These are phyloP conservation scores for Dendrolimus kikuchii DNA, from an alignment of 1,140 invertebrate genomes.

Conservation along the genomic window DNA sequence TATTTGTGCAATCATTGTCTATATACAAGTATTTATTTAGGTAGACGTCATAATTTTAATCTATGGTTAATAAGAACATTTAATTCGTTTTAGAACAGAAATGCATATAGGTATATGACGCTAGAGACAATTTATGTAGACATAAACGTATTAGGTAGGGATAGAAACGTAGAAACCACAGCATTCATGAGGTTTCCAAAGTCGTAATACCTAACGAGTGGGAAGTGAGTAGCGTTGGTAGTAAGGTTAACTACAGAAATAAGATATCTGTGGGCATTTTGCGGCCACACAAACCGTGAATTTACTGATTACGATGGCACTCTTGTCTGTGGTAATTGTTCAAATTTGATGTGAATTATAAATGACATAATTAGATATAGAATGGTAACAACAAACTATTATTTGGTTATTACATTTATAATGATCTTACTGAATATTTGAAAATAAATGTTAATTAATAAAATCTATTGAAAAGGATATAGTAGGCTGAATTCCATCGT, in stretches of 20 bases:
- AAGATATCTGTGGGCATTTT: constrained; percentile 58
- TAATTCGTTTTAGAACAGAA: neutral
- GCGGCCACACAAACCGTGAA: constrained; percentile 19
- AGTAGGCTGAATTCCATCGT: constrained; percentile 93
- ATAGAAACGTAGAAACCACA: constrained; percentile 64
- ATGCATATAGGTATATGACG: neutral
- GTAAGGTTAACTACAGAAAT: constrained; percentile 71
- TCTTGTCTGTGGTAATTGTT: constrained; percentile 2
- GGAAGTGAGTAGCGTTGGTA: constrained; percentile 59
- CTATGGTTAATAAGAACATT: constrained; percentile 23
- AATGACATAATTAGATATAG: no score
- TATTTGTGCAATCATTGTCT: constrained; percentile 7
- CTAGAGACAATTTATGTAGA: no score
- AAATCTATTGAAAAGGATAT: constrained; percentile 88
- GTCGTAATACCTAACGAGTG: constrained; percentile 61
- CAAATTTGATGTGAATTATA: no score
- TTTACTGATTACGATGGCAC: constrained; percentile 20
- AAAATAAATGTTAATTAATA: no score
- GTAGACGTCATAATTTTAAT: constrained; percentile 3
- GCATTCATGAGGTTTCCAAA: constrained; percentile 58
- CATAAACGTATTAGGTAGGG: constrained; percentile 19
- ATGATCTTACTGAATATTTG: no score
- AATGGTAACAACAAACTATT: no score
- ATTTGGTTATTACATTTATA: no score
- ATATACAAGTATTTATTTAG: neutral